Evolutionary conservation across 2,797 vertebrate genomes (phyloP).

Genomic region (Scyliorhinus canicula): DNA sequence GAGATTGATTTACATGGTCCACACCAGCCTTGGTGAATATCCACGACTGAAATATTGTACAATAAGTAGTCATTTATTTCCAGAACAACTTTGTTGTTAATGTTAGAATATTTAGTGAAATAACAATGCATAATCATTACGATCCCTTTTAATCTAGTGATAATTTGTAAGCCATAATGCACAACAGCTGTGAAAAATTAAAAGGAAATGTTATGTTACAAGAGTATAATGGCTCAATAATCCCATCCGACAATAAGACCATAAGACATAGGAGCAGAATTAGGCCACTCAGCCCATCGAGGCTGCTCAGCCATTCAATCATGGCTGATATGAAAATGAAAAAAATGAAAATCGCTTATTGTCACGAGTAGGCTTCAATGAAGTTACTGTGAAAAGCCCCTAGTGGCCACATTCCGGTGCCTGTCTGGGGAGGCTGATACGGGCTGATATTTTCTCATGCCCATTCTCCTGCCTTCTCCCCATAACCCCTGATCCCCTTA

Average conservation of each 20-base stretch:
- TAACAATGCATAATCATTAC: neutral
- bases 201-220: neutral
- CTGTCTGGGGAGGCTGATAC: no score
- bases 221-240: neutral
- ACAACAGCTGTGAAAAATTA: neutral
- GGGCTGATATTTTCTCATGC: no score
- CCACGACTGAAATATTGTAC: conserved; percentile 54
- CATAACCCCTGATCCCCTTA: no score
- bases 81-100: neutral
- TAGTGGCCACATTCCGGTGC: no score
- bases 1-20: conserved; percentile 65
- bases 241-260: neutral
- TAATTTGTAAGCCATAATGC: neutral
- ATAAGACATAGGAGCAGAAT: no score
- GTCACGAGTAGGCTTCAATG: no score
- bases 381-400: no score
- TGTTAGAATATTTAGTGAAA: conserved; percentile 30
- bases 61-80: neutral
- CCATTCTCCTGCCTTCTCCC: no score
- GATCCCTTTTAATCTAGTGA: neutral
- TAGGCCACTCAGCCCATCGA: no score
- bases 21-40: conserved; percentile 65
- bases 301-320: no score
- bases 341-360: no score
- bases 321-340: no score